Evolutionary conservation across 92 coral and sea anemone species (phyloP).

Genomic region (Phenganax subtilis): DNA sequence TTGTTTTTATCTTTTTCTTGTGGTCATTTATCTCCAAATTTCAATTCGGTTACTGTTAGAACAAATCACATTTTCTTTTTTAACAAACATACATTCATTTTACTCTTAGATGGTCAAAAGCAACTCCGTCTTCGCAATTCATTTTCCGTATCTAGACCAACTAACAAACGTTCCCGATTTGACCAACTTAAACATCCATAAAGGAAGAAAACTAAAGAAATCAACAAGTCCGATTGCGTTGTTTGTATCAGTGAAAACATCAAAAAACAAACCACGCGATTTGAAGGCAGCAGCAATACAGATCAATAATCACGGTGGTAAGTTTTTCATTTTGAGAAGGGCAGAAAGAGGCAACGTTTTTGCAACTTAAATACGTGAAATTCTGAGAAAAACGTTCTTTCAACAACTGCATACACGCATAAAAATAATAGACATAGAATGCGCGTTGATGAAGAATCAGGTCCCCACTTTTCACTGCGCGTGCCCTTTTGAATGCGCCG

Average conservation of each 20-base stretch:
- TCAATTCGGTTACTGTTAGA: too few species aligned
- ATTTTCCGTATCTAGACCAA: constrained; percentile 65
- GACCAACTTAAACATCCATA: constrained; percentile 52
- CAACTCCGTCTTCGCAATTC: constrained; percentile 60
- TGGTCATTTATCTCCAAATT: too few species aligned
- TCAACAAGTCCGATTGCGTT: constrained; percentile 69
- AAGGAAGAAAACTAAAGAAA: constrained; percentile 63
- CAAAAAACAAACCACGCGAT: constrained; percentile 44
- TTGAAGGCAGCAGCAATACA: constrained; percentile 74
- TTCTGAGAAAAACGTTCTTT: too few species aligned
- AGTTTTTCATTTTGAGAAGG: neutral
- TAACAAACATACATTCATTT: neutral
- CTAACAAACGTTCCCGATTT: constrained; percentile 63
- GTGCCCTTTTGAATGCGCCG: too few species aligned
- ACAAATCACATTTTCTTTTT: neutral
- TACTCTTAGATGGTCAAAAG: constrained; percentile 45
- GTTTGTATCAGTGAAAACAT: constrained; percentile 61
- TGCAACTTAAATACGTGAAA: too few species aligned
- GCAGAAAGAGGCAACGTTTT: neutral
- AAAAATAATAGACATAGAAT: too few species aligned
- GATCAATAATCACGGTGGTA: constrained; percentile 59
- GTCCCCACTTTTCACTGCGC: too few species aligned
- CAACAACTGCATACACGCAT: too few species aligned
- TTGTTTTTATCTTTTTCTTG: neutral
- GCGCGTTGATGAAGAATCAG: too few species aligned